Evolutionary conservation across 2,113 vertebrate genomes (phyloP).

Genomic region (Laticauda colubrina): DNA sequence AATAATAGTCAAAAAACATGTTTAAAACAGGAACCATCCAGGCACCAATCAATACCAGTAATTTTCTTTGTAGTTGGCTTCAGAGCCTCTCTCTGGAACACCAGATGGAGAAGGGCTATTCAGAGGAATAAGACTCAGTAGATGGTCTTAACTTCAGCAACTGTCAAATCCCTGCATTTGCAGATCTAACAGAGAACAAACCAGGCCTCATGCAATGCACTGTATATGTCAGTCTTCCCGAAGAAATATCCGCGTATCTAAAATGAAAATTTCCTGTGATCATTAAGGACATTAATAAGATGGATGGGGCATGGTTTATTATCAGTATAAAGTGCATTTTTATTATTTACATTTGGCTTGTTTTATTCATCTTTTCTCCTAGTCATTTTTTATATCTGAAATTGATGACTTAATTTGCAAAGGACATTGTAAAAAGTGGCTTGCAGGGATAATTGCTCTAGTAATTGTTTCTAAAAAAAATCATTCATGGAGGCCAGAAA

Average conservation of each 20-base stretch:
- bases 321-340: conserved; percentile 15
- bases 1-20: background rate
- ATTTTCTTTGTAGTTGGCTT: background rate
- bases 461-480: conserved; percentile 43
- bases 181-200: background rate
- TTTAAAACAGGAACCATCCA: background rate
- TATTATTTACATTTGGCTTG: conserved; percentile 27
- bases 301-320: conserved; percentile 23
- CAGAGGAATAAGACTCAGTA: background rate
- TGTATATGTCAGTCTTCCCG: conserved; percentile 20
- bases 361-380: conserved; percentile 36
- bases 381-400: conserved; percentile 32
- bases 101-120: background rate
- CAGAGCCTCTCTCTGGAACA: background rate
- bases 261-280: conserved; percentile 8
- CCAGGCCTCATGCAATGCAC: background rate
- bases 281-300: conserved; percentile 10
- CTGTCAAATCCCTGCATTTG: background rate
- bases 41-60: background rate
- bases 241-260: background rate
- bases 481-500: conserved; percentile 33
- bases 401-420: conserved; percentile 41
- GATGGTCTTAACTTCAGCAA: background rate
- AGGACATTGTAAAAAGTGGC: conserved; percentile 40
- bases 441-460: conserved; percentile 44